Conservation (phyloP, 2,888 invertebrate species). For the Saturnia japonica region DNA sequence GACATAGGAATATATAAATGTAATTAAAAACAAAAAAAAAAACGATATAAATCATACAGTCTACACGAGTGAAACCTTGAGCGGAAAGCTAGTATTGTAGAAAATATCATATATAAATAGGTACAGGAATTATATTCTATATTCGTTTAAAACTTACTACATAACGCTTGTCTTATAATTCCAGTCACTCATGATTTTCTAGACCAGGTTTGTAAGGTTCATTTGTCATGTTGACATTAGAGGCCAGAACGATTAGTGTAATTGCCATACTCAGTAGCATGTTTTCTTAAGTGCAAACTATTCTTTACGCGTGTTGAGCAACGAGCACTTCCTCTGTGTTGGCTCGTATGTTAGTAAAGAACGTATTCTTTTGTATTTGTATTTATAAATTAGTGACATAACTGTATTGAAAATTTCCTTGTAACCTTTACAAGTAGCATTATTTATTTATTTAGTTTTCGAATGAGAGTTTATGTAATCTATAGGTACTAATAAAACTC, state of each 20-base stretch:
- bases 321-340: slow-evolving; percentile 25
- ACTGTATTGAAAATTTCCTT: not conserved
- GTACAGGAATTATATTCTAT: not conserved
- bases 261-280: slow-evolving; percentile 25
- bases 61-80: too few species aligned
- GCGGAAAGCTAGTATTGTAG: too few species aligned
- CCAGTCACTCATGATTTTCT: not conserved
- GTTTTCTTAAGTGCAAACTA: slow-evolving; percentile 28
- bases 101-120: too few species aligned
- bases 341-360: not conserved
- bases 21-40: too few species aligned
- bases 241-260: slow-evolving; percentile 30
- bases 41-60: too few species aligned
- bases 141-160: not conserved
- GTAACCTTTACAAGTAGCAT: not conserved
- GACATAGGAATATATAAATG: too few species aligned
- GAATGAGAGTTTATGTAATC: not conserved
- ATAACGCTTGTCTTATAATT: not conserved
- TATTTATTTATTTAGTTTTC: not conserved
- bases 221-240: slow-evolving; percentile 18
- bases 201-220: slow-evolving; percentile 2
- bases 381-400: not conserved
- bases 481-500: too few species aligned
- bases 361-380: not conserved
- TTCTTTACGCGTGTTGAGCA: slow-evolving; percentile 27